Evolutionary conservation across 2,888 invertebrate species (phyloP), one percentile per base, ranked within the genome.

Genomic region (Acanthosepion esculentum): DNA sequence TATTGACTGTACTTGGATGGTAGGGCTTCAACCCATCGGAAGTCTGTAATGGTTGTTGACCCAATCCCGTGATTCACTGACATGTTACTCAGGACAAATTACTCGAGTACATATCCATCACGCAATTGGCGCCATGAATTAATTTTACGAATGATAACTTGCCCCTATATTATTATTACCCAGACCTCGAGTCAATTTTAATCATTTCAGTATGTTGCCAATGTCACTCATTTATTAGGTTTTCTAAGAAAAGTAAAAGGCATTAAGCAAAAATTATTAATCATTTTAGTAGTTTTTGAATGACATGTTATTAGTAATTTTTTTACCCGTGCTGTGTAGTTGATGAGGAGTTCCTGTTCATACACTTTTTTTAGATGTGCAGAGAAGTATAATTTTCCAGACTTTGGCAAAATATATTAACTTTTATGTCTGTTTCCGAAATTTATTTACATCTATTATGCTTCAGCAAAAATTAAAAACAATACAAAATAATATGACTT

Each of bases 61-160:
- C 33, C 78, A 78, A 78, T 78, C 78, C 15, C 78, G 33, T 78
- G 78, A 78, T 33, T 78, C 78, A 78, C 78, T n/a, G n/a, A 15
- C n/a, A 78, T 33, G 33, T 78, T n/a, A 78, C 78, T 10, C 78
- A n/a, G n/a, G 78, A 78, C 78, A 78, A 78, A 78, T 78, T 78
- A 78, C n/a, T 78, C n/a, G 33, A 15, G 15, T 12, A 15, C 78
- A 33, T 78, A 78, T 78, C 78, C 78, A 78, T 78, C 78, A 78
- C 33, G 12, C 78, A 78, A 12, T 78, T 78, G 78, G 78, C n/a
- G n/a, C 33, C 33, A 78, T n/a, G n/a, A 78, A 78, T 33, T 78
- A 78, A 78, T 78, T 78, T 78, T 33, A n/a, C n/a, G 78, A 78
- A n/a, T 33, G 78, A 78, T 78, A n/a, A 78, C n/a, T 78, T 78